Base-by-base conservation (phyloP, 2,888 invertebrate species). In the Dasysyrphus albostriatus region DNA sequence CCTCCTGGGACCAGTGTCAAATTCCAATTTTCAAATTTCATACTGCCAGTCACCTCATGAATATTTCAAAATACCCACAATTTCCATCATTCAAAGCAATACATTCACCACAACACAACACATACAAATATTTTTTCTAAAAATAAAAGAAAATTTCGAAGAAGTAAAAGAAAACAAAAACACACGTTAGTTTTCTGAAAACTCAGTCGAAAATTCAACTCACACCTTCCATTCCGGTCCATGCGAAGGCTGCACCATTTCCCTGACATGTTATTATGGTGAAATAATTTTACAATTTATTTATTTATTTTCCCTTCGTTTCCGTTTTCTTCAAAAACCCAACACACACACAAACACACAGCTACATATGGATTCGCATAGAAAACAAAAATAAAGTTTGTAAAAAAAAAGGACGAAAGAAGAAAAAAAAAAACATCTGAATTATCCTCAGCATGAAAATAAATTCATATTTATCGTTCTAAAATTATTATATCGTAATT, bases 221-320 rank as follows among this genome's bases (percentile, higher is more conserved):
- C 67, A 49, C 70, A 51, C 65, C 54, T 54, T 29, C 67, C 67
- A 10, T 10, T 19, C 34, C 63, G 70, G 58, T 67, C 73, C 49
- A 61, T 24, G 3, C 67, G 47, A 76, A 69, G 81, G 73, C 85
- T 82, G 83, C 78, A 75, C 87, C 74, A 87, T 87, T 87, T 87
- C 88, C 89, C 89, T 90, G 92, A 91, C 92, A 91, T 91, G 91
- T 91, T 91, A 91, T 91, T 91, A 91, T 91, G 90, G 91, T 89
- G 90, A 91, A 91, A 91, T 91, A 91, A 91, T 91, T 91, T 91
- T 91, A 91, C 91, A 91, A 91, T 91, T 91, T 91, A 91, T 91
- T 91, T 91, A 90, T 90, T 91, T 91, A 90, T 90, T 91, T 90
- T 90, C 61, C 75, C 83, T 78, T 79, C 69, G 76, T 58, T 81